Percentiles rank a stretch among this genome's conserved stretches.
phyloP scores from a whole-genome alignment of 2,797 vertebrate genomes.

The Sparus aurata region DNA sequence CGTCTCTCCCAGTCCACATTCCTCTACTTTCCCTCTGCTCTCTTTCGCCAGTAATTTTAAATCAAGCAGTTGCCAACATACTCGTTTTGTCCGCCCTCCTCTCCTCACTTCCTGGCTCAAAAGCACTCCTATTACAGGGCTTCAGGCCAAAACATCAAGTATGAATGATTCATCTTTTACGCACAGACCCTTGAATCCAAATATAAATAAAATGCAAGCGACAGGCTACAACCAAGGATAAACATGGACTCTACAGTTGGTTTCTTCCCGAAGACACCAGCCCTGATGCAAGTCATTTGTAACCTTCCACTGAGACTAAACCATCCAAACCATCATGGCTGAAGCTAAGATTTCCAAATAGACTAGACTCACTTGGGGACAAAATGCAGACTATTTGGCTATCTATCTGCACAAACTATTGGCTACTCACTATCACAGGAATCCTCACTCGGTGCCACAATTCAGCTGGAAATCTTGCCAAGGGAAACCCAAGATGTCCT shows the following conservation, averaged over 20 bases:
- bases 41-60: conserved; percentile 59
- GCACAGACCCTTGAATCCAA: conserved; percentile 21
- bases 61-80: conserved; percentile 53
- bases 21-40: neutral
- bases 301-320: neutral
- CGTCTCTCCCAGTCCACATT: conserved; percentile 4
- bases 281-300: neutral
- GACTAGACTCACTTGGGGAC: neutral
- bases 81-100: conserved; percentile 29
- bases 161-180: conserved; percentile 39
- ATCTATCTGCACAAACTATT: neutral
- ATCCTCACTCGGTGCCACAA: neutral
- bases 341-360: neutral
- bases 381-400: neutral
- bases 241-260: neutral
- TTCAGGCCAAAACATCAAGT: conserved; percentile 22
- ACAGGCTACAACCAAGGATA: conserved; percentile 1
- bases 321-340: neutral
- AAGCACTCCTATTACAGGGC: conserved; percentile 20
- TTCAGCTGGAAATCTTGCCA: neutral
- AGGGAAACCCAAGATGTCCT: neutral
- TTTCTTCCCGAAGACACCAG: neutral
- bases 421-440: too few relatives aligned
- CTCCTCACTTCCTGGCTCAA: conserved; percentile 39
- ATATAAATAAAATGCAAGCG: conserved; percentile 25